Evolutionary conservation across 2,888 invertebrate species (phyloP).

Genomic region (Choristoneura rosaceana): DNA sequence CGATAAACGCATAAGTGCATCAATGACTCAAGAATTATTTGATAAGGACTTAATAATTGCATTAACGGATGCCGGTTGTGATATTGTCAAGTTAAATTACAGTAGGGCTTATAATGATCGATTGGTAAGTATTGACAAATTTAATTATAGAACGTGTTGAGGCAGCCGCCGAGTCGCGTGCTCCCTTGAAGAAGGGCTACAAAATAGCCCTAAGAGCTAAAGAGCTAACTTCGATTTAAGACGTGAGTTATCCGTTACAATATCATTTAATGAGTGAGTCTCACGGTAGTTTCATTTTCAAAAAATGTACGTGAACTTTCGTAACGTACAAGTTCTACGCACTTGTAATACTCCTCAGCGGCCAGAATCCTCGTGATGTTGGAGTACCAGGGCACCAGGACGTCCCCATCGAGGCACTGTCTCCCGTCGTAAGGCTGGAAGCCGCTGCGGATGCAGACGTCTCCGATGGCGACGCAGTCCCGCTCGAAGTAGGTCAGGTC

Average conservation of each 20-base stretch:
- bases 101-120: not conserved
- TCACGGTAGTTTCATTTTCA: too few relatives aligned
- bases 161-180: too few relatives aligned
- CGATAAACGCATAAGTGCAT: not conserved
- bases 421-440: slow-evolving; percentile 72
- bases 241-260: too few relatives aligned
- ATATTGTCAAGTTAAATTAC: not conserved
- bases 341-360: slow-evolving; percentile 89
- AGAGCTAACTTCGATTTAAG: too few relatives aligned
- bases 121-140: not conserved
- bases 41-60: not conserved
- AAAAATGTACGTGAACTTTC: too few relatives aligned
- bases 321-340: slow-evolving; percentile 54
- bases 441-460: slow-evolving; percentile 77
- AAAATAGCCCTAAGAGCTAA: too few relatives aligned
- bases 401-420: slow-evolving; percentile 72
- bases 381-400: slow-evolving; percentile 75
- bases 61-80: not conserved
- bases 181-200: too few relatives aligned
- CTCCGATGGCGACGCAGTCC: slow-evolving; percentile 76
- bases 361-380: slow-evolving; percentile 85
- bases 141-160: too few relatives aligned
- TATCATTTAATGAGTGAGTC: too few relatives aligned
- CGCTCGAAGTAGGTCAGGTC: slow-evolving; percentile 83
- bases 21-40: not conserved